Evolutionary conservation across 2,888 invertebrate genomes (phyloP), one percentile per base, ranked within the genome.

Genomic region (Balanococcus diminutus): DNA sequence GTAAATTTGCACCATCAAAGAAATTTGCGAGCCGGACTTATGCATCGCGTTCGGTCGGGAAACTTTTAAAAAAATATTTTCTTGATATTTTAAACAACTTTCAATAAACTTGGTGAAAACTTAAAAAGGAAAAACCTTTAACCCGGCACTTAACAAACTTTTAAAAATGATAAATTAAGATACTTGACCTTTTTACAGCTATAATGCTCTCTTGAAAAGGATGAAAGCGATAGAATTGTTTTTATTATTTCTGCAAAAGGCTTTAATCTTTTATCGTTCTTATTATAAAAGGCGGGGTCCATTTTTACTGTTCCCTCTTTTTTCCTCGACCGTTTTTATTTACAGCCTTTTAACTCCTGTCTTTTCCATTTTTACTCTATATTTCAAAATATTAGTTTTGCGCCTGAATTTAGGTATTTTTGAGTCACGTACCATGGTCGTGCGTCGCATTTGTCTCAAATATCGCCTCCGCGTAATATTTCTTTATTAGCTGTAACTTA

Each of bases 191-290:
- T 82, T 82, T 82, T 82, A 82, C 82, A 82, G 82, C 82, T 51
- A 82, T 82, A 82, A 82, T 82, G 61, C 82, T 82, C 51, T 56
- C 56, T 61, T 51, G 82, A 82, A 82, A 82, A 42, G 82, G 82
- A 82, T 82, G 82, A 82, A 82, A 82, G 82, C 82, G 82, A 82
- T 82, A 82, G 82, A 82, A 82, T 82, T 82, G 82, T 82, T 82
- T 82, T 82, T 82, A 82, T 82, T 82, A 82, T 82, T 82, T 82
- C 56, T 82, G 82, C 46, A 56, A 61, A 82, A 82, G 82, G 82
- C 82, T 82, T 82, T 82, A 82, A 82, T 82, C 82, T 82, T 82
- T 51, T 82, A 82, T 82, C 82, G 82, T 82, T 82, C 46, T 82
- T 51, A 51, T 82, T 82, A 82, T 82, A 82, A 82, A 61, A 51